Conservation (phyloP, 92 coral and sea anemone species). For the Porites lobata region DNA sequence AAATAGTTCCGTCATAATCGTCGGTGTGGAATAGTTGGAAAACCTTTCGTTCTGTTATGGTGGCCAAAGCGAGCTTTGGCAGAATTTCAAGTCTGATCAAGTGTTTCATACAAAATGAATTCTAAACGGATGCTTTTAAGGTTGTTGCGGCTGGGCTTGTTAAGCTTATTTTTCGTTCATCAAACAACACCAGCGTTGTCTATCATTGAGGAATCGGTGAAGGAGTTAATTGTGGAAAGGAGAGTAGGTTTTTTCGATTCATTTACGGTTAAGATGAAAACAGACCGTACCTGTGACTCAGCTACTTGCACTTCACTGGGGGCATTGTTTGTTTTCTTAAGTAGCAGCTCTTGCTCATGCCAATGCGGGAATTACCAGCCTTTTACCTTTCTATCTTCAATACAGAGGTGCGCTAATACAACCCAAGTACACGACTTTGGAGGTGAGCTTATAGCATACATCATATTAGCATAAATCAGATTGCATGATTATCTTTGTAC, state of each 20-base stretch:
- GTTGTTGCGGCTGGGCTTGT: not conserved
- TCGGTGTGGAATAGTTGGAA: no score
- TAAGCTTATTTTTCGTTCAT: not conserved
- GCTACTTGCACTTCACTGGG: no score
- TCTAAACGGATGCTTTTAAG: not conserved
- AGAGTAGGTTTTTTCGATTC: no score
- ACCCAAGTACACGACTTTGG: not conserved
- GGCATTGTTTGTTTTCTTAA: no score
- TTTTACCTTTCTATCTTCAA: not conserved
- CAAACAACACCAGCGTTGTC: not conserved
- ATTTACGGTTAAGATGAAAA: no score
- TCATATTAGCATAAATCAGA: no score
- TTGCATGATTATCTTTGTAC: no score
- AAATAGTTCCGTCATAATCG: no score
- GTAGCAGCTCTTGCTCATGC: not conserved
- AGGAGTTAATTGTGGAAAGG: not conserved
- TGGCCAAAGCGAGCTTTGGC: no score
- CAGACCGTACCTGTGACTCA: no score
- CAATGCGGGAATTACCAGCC: accelerated
- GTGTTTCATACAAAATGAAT: not conserved
- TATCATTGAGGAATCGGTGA: not conserved
- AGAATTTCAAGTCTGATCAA: not conserved
- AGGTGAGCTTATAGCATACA: not conserved
- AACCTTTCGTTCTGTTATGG: no score
- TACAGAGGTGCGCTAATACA: not conserved